phyloP scores from a whole-genome alignment of 2,888 invertebrate species.

The Eupsilia transversa region DNA sequence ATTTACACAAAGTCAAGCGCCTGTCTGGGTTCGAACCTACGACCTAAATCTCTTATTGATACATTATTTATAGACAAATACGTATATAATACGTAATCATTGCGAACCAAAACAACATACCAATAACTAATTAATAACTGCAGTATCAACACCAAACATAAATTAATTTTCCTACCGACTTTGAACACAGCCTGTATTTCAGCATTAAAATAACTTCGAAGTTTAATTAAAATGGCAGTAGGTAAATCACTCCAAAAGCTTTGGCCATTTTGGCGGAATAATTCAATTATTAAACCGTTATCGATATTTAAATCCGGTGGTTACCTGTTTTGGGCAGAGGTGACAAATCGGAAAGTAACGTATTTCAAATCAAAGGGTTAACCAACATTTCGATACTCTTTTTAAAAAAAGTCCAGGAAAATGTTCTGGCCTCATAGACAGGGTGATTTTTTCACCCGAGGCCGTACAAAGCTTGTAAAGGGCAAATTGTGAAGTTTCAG shows the following conservation, averaged over 20 bases:
- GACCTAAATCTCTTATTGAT: too few species aligned
- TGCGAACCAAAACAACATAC: neutral
- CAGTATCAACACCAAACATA: neutral
- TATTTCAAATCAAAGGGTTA: constrained; percentile 4
- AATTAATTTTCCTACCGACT: constrained; percentile 15
- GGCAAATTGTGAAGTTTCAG: constrained; percentile 61
- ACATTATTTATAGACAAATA: neutral
- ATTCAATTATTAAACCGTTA: constrained; percentile 30
- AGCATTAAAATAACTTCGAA: constrained; percentile 32
- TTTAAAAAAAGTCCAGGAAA: constrained; percentile 22
- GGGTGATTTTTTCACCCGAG: constrained; percentile 53
- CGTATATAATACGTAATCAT: neutral
- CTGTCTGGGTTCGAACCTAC: too few species aligned
- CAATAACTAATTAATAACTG: constrained; percentile 2
- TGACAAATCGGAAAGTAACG: constrained; percentile 12
- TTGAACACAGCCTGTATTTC: neutral
- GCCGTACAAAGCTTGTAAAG: constrained; percentile 44
- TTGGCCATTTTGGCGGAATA: constrained; percentile 14
- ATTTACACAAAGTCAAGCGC: too few species aligned
- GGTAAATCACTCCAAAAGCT: constrained; percentile 24
- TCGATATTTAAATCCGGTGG: constrained; percentile 24
- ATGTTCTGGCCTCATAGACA: constrained; percentile 43
- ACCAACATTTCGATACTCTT: constrained; percentile 5
- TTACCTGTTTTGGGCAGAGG: constrained; percentile 16
- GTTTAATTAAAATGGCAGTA: constrained; percentile 46